Evolutionary conservation across 2,113 vertebrate species (phyloP).

Genomic region (Galbula dea): DNA sequence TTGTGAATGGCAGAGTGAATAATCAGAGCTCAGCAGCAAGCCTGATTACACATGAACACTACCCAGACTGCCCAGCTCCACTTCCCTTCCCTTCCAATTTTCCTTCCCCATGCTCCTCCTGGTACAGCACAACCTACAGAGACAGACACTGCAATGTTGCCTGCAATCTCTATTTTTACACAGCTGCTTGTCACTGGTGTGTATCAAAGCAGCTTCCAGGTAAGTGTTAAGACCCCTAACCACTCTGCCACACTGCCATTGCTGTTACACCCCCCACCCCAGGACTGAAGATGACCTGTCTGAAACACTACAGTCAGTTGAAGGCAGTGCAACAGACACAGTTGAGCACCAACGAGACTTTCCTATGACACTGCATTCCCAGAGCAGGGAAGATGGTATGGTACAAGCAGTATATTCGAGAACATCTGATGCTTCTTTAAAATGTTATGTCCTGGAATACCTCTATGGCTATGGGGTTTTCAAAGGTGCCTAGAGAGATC

Average conservation of each 20-base stretch:
- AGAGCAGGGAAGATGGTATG: not conserved
- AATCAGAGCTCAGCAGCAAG: slow-evolving; percentile 55
- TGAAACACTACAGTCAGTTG: not conserved
- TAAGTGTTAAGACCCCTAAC: not conserved
- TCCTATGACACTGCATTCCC: not conserved
- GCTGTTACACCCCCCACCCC: accelerated
- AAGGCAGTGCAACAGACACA: not conserved
- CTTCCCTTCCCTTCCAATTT: not conserved
- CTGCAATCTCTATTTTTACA: not conserved
- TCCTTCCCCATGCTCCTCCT: not conserved
- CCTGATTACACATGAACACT: slow-evolving; percentile 36
- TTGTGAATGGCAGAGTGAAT: slow-evolving; percentile 63
- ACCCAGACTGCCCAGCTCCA: not conserved
- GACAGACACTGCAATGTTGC: accelerated
- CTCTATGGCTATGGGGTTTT: not conserved
- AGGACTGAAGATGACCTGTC: not conserved
- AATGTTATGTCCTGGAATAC: not conserved
- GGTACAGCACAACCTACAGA: not conserved
- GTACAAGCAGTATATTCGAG: not conserved
- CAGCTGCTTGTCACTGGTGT: not conserved
- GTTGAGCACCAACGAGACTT: not conserved
- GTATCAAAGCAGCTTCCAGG: not conserved
- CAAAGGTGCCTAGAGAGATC: not conserved
- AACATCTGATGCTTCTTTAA: not conserved
- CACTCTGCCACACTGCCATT: not conserved